Conservation (phyloP, 2,797 vertebrate genomes). For the Thripadectes ignobilis region DNA sequence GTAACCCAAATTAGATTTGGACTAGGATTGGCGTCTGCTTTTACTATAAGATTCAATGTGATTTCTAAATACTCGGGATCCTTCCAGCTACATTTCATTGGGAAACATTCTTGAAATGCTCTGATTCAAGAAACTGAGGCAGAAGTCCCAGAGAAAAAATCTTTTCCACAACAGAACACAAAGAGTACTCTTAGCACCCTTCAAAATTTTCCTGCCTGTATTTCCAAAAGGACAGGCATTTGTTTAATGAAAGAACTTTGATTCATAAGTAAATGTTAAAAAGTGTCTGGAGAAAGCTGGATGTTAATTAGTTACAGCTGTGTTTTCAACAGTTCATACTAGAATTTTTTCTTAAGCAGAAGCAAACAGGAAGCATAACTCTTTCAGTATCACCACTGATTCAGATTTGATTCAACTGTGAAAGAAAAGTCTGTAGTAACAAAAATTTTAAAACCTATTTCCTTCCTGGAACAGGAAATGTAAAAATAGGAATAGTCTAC, state of each 20-base stretch:
- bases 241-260: neutral
- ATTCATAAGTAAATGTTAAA: neutral
- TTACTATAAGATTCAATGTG: neutral
- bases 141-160: neutral
- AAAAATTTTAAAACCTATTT: neutral
- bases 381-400: neutral
- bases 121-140: neutral
- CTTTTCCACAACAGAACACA: neutral
- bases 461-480: slow-evolving; percentile 61
- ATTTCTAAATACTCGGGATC: neutral
- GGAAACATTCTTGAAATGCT: neutral
- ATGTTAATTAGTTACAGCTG: slow-evolving; percentile 19
- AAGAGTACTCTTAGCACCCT: neutral
- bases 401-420: slow-evolving; percentile 4
- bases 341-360: neutral
- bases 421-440: neutral
- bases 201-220: neutral
- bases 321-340: neutral
- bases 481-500: slow-evolving; percentile 56
- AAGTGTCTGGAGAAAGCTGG: neutral
- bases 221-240: slow-evolving; percentile 4
- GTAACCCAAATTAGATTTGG: neutral
- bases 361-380: slow-evolving; percentile 33
- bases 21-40: neutral
- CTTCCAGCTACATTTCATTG: neutral